phyloP scores from a whole-genome alignment of 92 coral and sea anemone species.

The Porites evermanni region DNA sequence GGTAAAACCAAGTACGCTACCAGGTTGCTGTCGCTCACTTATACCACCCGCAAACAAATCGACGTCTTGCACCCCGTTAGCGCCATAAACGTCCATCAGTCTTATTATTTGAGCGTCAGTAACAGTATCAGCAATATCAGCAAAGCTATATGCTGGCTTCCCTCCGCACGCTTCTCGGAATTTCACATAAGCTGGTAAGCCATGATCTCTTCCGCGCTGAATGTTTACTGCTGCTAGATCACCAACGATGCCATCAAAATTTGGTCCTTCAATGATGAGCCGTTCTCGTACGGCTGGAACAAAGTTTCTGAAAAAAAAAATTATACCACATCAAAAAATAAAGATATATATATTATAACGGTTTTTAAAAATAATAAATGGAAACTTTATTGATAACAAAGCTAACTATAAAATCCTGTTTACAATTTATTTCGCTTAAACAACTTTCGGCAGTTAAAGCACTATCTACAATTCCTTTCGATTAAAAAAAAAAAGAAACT shows the following conservation, averaged over 20 bases:
- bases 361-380: constrained; percentile 35
- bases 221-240: constrained; percentile 68
- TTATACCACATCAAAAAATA: neutral
- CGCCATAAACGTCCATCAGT: neutral
- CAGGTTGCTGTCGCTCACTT: neutral
- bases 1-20: constrained; percentile 26
- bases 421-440: constrained; percentile 40
- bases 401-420: no score
- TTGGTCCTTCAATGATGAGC: constrained; percentile 50
- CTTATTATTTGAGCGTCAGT: neutral
- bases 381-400: constrained; percentile 9
- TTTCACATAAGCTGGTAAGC: constrained; percentile 59
- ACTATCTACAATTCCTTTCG: no score
- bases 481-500: neutral
- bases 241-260: constrained; percentile 29
- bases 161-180: constrained; percentile 32
- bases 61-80: neutral
- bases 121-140: neutral
- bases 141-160: neutral
- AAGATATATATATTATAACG: neutral
- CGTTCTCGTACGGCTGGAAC: constrained; percentile 54
- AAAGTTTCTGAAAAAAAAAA: constrained; percentile 27
- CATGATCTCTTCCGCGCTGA: constrained; percentile 77
- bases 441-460: no score
- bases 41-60: constrained; percentile 37